Conservation (phyloP, 1,140 invertebrate genomes). For the Pseudomyrmex sp. region DNA sequence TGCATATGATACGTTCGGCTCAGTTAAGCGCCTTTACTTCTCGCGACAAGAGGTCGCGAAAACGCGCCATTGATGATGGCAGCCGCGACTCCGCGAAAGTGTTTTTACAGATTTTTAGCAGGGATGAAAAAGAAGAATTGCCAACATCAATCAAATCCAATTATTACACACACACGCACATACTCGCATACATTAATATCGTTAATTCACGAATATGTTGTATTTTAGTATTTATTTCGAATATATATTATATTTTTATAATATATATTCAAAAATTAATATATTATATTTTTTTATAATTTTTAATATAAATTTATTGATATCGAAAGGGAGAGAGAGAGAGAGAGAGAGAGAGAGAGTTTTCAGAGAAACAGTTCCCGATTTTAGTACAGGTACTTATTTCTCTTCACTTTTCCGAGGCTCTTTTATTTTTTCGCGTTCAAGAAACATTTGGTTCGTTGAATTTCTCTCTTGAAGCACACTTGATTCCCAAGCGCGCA, state of each 20-base stretch:
- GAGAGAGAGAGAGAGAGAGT: too few species aligned
- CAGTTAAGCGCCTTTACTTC: conserved; percentile 59
- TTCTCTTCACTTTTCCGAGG: not conserved
- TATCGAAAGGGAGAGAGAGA: too few species aligned
- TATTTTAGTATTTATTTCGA: too few species aligned
- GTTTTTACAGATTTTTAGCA: not conserved
- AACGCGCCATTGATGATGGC: conserved; percentile 31
- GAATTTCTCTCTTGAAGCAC: not conserved
- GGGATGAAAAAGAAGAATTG: not conserved
- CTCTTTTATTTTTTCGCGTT: not conserved
- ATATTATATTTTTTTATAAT: not conserved
- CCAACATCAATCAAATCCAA: too few species aligned
- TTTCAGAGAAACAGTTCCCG: not conserved
- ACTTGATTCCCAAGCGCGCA: conserved; percentile 10
- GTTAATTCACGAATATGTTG: too few species aligned
- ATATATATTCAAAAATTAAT: too few species aligned
- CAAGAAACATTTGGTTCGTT: not conserved
- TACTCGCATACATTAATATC: too few species aligned
- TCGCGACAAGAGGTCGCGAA: conserved; percentile 13
- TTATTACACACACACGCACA: too few species aligned
- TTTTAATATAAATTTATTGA: too few species aligned
- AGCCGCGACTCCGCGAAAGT: not conserved
- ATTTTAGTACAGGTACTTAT: not conserved
- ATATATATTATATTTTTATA: not conserved
- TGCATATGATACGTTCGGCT: conserved; percentile 67